Evolutionary conservation across 2,113 vertebrate genomes (phyloP).

Genomic region (Ceyx cyanopectus): DNA sequence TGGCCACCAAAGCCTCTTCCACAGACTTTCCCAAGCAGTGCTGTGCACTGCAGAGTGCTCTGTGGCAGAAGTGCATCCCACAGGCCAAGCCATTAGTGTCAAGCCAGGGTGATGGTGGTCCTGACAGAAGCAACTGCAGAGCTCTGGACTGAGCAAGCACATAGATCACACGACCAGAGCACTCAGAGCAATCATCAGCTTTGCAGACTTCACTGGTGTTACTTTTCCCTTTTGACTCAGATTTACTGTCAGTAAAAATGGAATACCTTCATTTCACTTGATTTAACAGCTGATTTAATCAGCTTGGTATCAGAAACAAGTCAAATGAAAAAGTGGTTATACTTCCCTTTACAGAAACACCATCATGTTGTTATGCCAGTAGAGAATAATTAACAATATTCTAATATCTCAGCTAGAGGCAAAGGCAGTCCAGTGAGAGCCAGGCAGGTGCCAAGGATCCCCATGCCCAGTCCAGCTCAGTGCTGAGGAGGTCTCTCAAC

Average conservation of each 20-base stretch:
- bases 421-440: not conserved
- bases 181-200: not conserved
- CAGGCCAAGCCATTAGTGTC: not conserved
- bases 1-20: not conserved
- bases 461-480: not conserved
- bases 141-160: not conserved
- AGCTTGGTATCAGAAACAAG: not conserved
- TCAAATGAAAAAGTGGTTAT: not conserved
- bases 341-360: not conserved
- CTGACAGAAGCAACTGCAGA: not conserved
- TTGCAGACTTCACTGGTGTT: not conserved
- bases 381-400: not conserved
- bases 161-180: not conserved
- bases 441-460: not conserved
- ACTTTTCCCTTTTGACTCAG: not conserved
- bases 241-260: not conserved
- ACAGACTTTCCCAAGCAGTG: not conserved
- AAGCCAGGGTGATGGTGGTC: not conserved
- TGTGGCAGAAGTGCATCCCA: not conserved
- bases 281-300: not conserved
- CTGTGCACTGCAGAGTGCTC: not conserved
- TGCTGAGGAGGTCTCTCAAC: not conserved
- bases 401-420: not conserved
- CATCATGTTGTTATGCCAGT: not conserved
- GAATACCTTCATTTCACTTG: not conserved